phyloP scores from a whole-genome alignment of 1,140 invertebrate species.

The Helicorthomorpha holstii region DNA sequence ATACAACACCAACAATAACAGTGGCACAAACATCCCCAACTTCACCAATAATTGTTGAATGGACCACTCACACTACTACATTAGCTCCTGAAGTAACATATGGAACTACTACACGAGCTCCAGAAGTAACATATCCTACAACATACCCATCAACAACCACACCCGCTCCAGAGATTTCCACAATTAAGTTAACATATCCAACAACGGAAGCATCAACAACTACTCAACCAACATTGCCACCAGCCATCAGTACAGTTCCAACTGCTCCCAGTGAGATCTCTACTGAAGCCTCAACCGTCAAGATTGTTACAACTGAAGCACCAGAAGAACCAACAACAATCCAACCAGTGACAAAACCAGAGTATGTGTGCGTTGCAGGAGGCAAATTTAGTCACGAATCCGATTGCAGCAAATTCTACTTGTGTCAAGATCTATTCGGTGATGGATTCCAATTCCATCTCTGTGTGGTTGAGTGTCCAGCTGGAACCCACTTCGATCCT shows the following conservation, averaged over 20 bases:
- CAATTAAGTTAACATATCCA: not conserved
- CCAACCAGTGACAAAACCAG: not conserved
- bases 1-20: no score
- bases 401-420: slow-evolving; percentile 1
- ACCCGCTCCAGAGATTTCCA: no score
- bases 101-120: no score
- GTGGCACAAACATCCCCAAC: no score
- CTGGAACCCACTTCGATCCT: not conserved
- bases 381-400: not conserved
- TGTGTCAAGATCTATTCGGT: not conserved
- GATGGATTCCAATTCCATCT: not conserved
- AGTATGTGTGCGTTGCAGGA: not conserved
- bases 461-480: not conserved
- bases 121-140: not conserved
- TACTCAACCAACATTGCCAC: not conserved
- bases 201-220: not conserved
- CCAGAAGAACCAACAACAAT: not conserved
- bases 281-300: not conserved
- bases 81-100: no score
- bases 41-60: no score
- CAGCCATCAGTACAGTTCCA: not conserved
- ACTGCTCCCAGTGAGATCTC: not conserved
- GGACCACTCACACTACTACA: no score
- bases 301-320: not conserved
- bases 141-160: not conserved